Base-by-base conservation (phyloP, 2,888 invertebrate genomes). In the Chalcis sispes region DNA sequence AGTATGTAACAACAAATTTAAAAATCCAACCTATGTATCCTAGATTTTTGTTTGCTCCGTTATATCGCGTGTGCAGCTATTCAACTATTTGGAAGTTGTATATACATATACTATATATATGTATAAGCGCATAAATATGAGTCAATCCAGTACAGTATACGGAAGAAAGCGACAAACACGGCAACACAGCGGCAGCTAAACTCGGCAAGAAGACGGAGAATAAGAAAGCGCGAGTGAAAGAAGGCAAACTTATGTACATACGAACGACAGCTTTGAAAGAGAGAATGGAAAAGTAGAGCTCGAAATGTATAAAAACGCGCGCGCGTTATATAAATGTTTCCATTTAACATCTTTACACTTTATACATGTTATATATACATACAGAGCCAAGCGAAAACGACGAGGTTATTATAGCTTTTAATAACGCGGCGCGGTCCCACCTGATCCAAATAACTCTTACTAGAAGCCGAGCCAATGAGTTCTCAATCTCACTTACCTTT, bases 331-430 rank as follows among this genome's bases (percentile, higher is more conserved):
- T 86, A 87, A 76, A 87, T 85, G 85, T 86, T 85, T 85, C 85
- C 85, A 84, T 87, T 87, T 87, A 87, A 87, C 86, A 86, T 87
- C 85, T 86, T 86, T 87, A 86, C n/a, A n/a, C n/a, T n/a, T n/a
- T n/a, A n/a, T n/a, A n/a, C n/a, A n/a, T n/a, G n/a, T n/a, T n/a
- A n/a, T n/a, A n/a, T n/a, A n/a, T n/a, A n/a, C n/a, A n/a, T n/a
- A n/a, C 84, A 86, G 52, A 84, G 85, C 80, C 80, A 81, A 81
- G 81, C 78, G 82, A 87, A 86, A 87, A 87, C 86, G 86, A 87
- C 86, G 87, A 86, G 87, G 85, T 86, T 86, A 85, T 84, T 8
- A 84, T 85, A 86, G 86, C 87, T 72, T 87, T 87, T 87, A 87
- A 87, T 87, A 87, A 87, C 87, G 85, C 84, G 84, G 84, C 84